These are phyloP conservation scores for Glossophaga mutica DNA, from an alignment of 2,797 vertebrate species.

Conservation along the genomic window DNA sequence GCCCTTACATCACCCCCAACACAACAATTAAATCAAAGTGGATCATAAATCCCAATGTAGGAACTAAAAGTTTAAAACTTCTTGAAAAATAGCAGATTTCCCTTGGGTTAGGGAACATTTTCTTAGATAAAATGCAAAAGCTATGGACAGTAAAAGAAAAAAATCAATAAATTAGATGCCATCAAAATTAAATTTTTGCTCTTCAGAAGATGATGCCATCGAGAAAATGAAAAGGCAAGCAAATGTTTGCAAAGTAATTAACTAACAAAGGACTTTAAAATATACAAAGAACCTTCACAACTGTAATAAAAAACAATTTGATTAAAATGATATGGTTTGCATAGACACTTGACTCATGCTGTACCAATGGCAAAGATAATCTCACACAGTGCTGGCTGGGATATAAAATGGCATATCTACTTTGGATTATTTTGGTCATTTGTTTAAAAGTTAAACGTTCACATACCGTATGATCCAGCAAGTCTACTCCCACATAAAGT, in stretches of 20 bases:
- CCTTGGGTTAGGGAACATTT: neutral
- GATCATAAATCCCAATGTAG: neutral
- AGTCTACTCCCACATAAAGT: neutral
- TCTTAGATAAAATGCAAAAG: neutral
- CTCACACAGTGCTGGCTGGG: neutral
- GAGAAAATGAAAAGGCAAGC: neutral
- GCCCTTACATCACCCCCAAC: neutral
- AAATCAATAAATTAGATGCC: neutral
- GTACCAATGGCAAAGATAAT: neutral
- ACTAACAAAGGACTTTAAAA: neutral
- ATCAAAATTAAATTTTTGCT: neutral
- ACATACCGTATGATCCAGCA: neutral
- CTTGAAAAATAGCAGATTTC: neutral
- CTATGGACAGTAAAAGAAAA: neutral
- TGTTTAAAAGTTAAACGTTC: neutral
- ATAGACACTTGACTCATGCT: neutral
- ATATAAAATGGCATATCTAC: neutral
- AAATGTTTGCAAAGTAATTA: conserved; percentile 27
- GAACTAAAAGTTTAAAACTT: neutral
- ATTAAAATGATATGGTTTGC: neutral
- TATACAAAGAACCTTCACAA: neutral
- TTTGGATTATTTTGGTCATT: neutral
- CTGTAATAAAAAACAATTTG: neutral
- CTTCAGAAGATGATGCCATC: neutral
- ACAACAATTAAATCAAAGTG: neutral